Evolutionary conservation across 2,888 invertebrate species (phyloP), one percentile per base, ranked within the genome.

Genomic region (Perithous albicinctus): DNA sequence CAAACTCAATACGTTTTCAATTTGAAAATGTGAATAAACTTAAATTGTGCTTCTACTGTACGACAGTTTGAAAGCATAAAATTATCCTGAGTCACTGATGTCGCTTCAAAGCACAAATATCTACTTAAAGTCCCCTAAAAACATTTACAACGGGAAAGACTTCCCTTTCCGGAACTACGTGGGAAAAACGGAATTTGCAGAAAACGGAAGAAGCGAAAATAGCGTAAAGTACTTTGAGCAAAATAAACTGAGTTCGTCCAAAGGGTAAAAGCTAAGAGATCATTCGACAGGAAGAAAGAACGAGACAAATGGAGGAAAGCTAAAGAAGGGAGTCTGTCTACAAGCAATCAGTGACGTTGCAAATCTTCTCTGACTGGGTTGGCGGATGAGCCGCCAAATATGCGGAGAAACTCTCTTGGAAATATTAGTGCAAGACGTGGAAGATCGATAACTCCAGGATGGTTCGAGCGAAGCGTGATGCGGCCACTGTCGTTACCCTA

Each of bases 311-410:
- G 12, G 18, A 59, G 41, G 35, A 35, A 46, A n/a, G 20, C 3
- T n/a, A 18, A 46, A 61, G 18, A 35, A 10, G 29, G 20, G 20
- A 35, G 41, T 7, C 5, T 12, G 15, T 12, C 26, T 66, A 29
- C 18, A 29, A 46, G 70, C 63, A 48, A 76, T 75, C 66, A 63
- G 75, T 80, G 76, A 72, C 70, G 8, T 48, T 66, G 80, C 46
- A 46, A 76, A 26, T 29, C 15, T 54, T 56, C 41, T 32, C 15
- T 12, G 18, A 0, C 64, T 18, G 20, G 1, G 10, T 15, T 41
- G 38, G 54, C 35, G 20, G 32, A 43, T 5, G n/a, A 7, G 8
- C n/a, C 59, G 12, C 23, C 15, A 18, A 46, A 7, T 46, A n/a
- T 32, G 15, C 12, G n/a, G n/a, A 12, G 61, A 23, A 48, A 54